Evolutionary conservation across 2,797 vertebrate genomes (phyloP).

Genomic region (Jordanella pulchra): DNA sequence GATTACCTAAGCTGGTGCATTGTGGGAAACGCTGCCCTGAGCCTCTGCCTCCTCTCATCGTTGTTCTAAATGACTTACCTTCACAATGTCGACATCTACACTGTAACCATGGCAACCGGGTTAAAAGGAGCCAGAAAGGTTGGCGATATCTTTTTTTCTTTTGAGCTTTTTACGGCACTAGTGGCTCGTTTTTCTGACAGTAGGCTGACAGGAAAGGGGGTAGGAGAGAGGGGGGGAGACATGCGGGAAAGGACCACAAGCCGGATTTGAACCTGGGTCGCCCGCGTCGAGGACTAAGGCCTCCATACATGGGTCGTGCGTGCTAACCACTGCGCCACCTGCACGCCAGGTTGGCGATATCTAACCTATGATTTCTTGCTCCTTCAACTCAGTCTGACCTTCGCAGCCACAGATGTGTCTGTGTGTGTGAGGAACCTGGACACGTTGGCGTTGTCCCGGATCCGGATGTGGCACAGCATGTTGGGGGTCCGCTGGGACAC

Average conservation of each 20-base stretch:
- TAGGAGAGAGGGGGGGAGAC: no score
- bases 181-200: no score
- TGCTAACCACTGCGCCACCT: no score
- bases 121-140: not conserved
- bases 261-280: no score
- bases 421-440: conserved; percentile 57
- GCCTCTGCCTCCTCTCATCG: not conserved
- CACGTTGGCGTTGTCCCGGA: conserved; percentile 87
- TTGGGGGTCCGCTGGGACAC: conserved; percentile 91
- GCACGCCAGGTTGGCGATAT: not conserved
- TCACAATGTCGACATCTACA: not conserved
- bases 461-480: conserved; percentile 89
- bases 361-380: not conserved
- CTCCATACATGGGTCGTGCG: no score
- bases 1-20: not conserved
- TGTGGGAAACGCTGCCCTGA: not conserved
- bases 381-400: no score
- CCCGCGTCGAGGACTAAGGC: no score
- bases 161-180: no score
- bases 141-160: no score
- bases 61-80: not conserved
- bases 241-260: no score
- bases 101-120: not conserved
- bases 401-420: not conserved
- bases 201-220: no score